These are phyloP conservation scores for Ophioninae sp. DNA, from an alignment of 2,888 invertebrate species.

Conservation along the genomic window DNA sequence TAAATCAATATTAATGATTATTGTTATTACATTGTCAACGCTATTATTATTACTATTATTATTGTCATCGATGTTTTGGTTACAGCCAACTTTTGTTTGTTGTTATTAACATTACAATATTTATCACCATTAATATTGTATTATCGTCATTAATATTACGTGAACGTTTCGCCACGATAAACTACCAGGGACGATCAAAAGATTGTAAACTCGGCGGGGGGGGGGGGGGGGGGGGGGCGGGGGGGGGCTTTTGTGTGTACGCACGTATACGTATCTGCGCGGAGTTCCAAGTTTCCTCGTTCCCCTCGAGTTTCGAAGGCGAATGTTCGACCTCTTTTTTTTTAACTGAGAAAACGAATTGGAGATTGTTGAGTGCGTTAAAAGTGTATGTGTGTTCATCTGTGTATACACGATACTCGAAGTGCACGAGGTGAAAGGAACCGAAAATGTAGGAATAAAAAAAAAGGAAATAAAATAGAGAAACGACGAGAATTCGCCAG, in stretches of 20 bases:
- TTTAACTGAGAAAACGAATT: constrained; percentile 56
- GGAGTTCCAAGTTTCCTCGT: background rate
- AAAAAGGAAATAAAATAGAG: constrained; percentile 7
- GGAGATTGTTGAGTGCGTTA: constrained; percentile 43
- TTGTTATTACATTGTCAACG: background rate
- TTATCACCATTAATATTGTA: background rate
- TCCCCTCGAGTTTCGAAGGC: background rate
- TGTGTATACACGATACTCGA: background rate
- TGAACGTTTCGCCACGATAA: background rate
- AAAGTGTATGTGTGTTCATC: background rate
- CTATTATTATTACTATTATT: background rate
- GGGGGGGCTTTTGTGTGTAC: background rate
- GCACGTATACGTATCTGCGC: background rate
- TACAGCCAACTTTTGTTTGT: background rate
- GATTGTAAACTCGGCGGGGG: background rate
- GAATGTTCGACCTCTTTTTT: constrained; percentile 39
- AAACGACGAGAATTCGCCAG: constrained; percentile 32
- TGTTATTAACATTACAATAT: background rate
- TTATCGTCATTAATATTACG: background rate
- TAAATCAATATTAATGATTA: no score
- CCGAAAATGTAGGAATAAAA: constrained; percentile 8
- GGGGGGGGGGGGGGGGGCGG: background rate
- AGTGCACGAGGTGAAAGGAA: constrained; percentile 4
- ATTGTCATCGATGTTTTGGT: background rate
- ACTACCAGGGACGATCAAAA: background rate